Evolutionary conservation across 2,797 vertebrate species (phyloP), one percentile per base, ranked within the genome.

Genomic region (Simalia tracyae): DNA sequence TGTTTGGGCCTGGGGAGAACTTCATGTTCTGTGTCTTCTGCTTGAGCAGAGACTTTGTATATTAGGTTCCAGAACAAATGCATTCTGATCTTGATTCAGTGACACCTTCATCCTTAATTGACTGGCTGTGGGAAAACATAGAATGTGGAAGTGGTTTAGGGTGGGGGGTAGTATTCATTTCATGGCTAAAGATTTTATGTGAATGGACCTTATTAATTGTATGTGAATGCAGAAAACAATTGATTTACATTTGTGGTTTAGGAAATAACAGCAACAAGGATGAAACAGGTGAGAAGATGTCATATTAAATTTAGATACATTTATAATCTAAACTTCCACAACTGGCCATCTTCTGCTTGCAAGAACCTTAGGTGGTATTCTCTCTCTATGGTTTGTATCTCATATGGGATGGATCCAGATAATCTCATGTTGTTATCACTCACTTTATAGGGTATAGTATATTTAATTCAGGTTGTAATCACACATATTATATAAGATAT

Each of bases 371-470:
- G 89, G 92, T 81, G 86, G 46, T 46, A 81, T 89, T n/a, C 1
- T 92, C 50, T 81, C 89, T 94, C 91, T 87, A 90, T 84, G 90
- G 94, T 86, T 95, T 93, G n/a, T 36, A 87, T 60, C 85, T 89
- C 61, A 22, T 63, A 36, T 63, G 87, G 36, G 72, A 72, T 24
- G 66, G 17, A 89, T 64, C 22, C n/a, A 81, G 46, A 63, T 42
- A 87, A 56, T 50, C 64, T 64, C 87, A 94, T 87, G 61, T 94
- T 86, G 93, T 89, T 86, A 93, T 96, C 0, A 14, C 92, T 93
- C 94, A 94, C 3, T 56, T 50, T 84, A 89, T 89, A 72, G 24
- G 84, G 66, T 50, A 24, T 46, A 46, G 36, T 81, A 46, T 81
- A 46, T 81, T 81, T 81, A 46, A 81, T 46, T 64, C 87, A 94